These are phyloP conservation scores for Ahaetulla prasina DNA, from an alignment of 2,113 vertebrate species.

Conservation along the genomic window DNA sequence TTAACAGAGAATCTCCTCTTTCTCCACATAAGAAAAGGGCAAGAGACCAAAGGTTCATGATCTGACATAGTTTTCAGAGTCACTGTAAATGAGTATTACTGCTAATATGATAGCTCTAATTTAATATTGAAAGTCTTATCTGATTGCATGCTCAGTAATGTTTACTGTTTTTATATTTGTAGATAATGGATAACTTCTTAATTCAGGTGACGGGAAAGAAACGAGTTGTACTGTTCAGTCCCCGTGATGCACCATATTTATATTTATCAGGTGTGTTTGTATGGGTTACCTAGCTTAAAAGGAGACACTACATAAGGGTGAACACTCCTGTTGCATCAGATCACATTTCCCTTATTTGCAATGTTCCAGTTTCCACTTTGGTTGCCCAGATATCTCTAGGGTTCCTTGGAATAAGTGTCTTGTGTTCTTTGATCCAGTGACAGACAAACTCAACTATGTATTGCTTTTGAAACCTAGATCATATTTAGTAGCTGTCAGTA, in stretches of 20 bases:
- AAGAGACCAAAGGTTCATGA: background rate
- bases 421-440: background rate
- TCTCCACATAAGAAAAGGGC: background rate
- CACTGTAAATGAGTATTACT: background rate
- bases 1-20: background rate
- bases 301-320: background rate
- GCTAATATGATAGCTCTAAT: background rate
- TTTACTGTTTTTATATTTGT: slow-evolving; percentile 14
- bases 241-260: slow-evolving; percentile 85
- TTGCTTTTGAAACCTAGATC: background rate
- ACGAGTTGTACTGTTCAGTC: slow-evolving; percentile 84
- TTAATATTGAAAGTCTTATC: background rate
- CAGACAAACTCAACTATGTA: background rate
- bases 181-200: slow-evolving; percentile 98
- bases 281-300: background rate
- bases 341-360: background rate
- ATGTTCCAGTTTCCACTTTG: background rate
- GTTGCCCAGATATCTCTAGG: background rate
- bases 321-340: background rate
- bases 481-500: background rate
- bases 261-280: slow-evolving; percentile 85
- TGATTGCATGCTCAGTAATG: background rate
- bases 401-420: background rate
- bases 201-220: slow-evolving; percentile 93
- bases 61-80: background rate